Evolutionary conservation across 1,140 invertebrate species (phyloP).

Genomic region (Branchinecta lindahli): DNA sequence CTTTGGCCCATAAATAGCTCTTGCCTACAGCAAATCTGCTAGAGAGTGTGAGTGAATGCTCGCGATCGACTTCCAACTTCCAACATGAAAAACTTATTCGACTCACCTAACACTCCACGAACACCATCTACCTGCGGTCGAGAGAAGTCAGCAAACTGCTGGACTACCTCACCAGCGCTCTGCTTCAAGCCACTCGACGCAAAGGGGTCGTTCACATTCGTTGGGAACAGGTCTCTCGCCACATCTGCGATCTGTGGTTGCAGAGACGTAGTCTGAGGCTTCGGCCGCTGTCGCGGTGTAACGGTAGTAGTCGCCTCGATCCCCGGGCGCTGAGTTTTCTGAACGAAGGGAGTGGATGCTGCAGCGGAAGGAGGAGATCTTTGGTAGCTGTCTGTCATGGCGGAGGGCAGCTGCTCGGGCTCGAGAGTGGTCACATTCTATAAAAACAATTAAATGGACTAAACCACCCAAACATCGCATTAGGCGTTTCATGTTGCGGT

Average conservation of each 20-base stretch:
- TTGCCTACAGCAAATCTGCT: too few species aligned
- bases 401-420: conserved; percentile 42
- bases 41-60: too few species aligned
- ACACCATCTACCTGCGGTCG: neutral
- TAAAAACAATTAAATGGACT: conserved; percentile 23
- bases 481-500: too few species aligned
- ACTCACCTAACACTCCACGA: too few species aligned
- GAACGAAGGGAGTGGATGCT: neutral
- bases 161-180: neutral
- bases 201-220: conserved; percentile 13
- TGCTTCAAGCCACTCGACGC: neutral
- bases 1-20: too few species aligned
- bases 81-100: too few species aligned
- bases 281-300: conserved; percentile 66
- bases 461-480: too few species aligned
- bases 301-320: conserved; percentile 60
- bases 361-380: neutral
- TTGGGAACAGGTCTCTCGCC: conserved; percentile 19
- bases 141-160: neutral
- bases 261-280: conserved; percentile 14
- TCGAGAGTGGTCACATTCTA: conserved; percentile 48
- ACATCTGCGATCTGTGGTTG: neutral
- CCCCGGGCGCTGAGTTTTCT: conserved; percentile 27
- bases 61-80: too few species aligned
- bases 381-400: neutral